These are phyloP conservation scores for Julus scandinavius DNA, from an alignment of 2,888 invertebrate genomes.

Conservation along the genomic window DNA sequence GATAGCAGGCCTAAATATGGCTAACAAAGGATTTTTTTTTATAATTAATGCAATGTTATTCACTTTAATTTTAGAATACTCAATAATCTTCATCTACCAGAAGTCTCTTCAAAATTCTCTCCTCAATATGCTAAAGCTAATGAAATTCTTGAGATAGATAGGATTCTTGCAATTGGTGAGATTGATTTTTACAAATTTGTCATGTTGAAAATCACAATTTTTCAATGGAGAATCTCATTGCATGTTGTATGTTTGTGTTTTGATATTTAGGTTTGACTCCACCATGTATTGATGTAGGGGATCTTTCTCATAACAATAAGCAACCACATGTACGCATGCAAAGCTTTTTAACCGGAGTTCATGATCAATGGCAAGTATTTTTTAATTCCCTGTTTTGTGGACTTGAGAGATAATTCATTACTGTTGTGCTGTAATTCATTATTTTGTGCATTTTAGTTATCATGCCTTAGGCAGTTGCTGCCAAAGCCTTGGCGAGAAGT, in stretches of 20 bases:
- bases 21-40: neutral
- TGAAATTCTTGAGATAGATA: constrained; percentile 79
- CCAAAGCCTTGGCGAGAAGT: constrained; percentile 82
- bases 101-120: constrained; percentile 68
- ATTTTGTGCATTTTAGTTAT: constrained; percentile 68
- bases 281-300: constrained; percentile 51
- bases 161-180: constrained; percentile 77
- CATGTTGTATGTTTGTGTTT: neutral
- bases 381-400: neutral
- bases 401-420: neutral
- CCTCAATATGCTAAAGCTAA: constrained; percentile 76
- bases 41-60: constrained; percentile 31
- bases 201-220: constrained; percentile 48
- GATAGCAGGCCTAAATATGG: neutral
- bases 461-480: constrained; percentile 83
- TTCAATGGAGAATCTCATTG: neutral
- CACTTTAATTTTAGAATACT: constrained; percentile 69
- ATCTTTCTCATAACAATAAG: constrained; percentile 55
- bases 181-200: constrained; percentile 62
- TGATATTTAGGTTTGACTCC: neutral
- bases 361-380: constrained; percentile 74
- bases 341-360: constrained; percentile 79
- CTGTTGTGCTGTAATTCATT: neutral
- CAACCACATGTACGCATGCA: constrained; percentile 83
- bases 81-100: constrained; percentile 81